phyloP scores from a whole-genome alignment of 2,113 vertebrate genomes.

The Lathamus discolor region DNA sequence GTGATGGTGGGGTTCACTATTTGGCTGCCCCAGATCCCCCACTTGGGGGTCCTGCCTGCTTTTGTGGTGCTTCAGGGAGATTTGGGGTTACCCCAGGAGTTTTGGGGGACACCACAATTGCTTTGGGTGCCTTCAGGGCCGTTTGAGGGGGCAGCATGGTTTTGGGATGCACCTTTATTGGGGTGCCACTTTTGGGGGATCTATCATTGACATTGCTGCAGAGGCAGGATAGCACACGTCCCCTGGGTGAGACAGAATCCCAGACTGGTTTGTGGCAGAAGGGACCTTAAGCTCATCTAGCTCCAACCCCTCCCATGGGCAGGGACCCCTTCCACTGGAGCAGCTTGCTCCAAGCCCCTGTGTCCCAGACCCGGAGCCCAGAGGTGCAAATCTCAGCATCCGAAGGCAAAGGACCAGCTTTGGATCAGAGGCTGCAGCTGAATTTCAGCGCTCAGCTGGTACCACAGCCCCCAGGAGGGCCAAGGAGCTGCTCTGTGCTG shows the following conservation, averaged over 20 bases:
- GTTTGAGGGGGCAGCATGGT: not conserved
- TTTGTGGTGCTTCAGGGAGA: not conserved
- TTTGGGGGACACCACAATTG: not conserved
- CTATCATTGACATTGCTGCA: fast-evolving
- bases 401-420: not conserved
- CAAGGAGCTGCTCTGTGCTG: not conserved
- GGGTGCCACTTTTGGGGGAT: not conserved
- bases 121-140: not conserved
- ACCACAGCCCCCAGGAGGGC: not conserved
- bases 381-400: not conserved
- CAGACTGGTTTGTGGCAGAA: not conserved
- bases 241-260: not conserved
- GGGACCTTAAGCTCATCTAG: not conserved
- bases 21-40: not conserved
- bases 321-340: not conserved
- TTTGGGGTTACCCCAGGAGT: not conserved
- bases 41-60: not conserved
- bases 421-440: fast-evolving
- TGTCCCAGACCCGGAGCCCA: fast-evolving
- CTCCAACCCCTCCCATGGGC: not conserved
- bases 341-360: not conserved
- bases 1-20: not conserved
- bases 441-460: not conserved
- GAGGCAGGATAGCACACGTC: not conserved
- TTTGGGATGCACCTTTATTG: not conserved